These are phyloP conservation scores for Malurus leucopterus DNA, from an alignment of 2,797 vertebrate species.

Conservation along the genomic window DNA sequence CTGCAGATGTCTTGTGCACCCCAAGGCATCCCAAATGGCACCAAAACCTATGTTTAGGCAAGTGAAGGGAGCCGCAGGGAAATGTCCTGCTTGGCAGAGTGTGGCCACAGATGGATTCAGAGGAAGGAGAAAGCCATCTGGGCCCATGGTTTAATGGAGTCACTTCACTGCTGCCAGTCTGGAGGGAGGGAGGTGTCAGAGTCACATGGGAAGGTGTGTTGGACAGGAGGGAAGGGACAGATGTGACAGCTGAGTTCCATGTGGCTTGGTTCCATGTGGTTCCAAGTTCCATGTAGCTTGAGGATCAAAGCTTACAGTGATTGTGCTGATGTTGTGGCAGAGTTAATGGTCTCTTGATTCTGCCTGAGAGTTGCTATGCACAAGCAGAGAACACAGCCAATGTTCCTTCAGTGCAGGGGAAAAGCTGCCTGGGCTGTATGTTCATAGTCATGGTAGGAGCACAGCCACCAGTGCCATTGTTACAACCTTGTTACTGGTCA, in stretches of 20 bases:
- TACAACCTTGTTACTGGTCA: background rate
- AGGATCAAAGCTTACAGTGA: background rate
- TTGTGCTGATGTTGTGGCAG: background rate
- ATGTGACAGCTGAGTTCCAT: background rate
- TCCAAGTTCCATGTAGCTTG: background rate
- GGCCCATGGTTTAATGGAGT: background rate
- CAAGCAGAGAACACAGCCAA: background rate
- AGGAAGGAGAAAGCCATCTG: background rate
- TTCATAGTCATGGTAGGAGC: background rate
- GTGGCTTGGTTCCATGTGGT: background rate
- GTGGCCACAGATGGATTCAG: background rate
- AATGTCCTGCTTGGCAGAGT: constrained; percentile 9
- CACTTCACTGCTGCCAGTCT: background rate
- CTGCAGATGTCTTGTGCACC: constrained; percentile 8
- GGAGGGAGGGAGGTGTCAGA: background rate
- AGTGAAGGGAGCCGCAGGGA: background rate
- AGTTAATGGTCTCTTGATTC: background rate
- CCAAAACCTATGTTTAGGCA: background rate
- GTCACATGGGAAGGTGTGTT: background rate
- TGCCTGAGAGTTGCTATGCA: background rate
- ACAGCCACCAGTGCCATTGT: background rate
- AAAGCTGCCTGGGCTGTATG: background rate
- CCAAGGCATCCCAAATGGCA: constrained; percentile 13
- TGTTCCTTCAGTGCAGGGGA: background rate
- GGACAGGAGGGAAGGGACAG: background rate